A percentile compares a stretch with the other conserved stretches of the same genome.
These are phyloP conservation scores for Austrofundulus limnaeus DNA, from an alignment of 2,113 vertebrate genomes.

Conservation along the genomic window DNA sequence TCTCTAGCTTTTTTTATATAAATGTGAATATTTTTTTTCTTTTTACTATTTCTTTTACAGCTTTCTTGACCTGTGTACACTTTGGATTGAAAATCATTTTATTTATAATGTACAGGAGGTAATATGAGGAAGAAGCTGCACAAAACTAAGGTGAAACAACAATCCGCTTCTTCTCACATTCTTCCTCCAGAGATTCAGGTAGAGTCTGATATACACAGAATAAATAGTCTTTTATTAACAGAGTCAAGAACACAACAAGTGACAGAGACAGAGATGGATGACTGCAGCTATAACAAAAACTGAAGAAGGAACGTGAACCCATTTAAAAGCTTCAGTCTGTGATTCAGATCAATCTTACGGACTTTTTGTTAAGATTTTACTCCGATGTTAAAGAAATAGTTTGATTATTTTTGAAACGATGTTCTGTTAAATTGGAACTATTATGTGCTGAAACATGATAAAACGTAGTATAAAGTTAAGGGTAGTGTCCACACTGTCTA, in stretches of 20 bases:
- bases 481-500: too few species aligned
- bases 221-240: slow-evolving; percentile 62
- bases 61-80: slow-evolving; percentile 4
- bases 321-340: slow-evolving; percentile 10
- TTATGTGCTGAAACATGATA: too few species aligned
- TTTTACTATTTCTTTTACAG: slow-evolving; percentile 4
- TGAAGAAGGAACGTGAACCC: slow-evolving; percentile 20
- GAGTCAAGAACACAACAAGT: slow-evolving; percentile 36
- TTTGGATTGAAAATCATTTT: neutral
- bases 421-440: too few species aligned
- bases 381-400: neutral
- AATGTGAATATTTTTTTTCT: slow-evolving; percentile 29
- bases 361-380: slow-evolving; percentile 7
- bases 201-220: slow-evolving; percentile 48
- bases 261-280: slow-evolving; percentile 30
- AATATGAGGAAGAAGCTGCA: too few species aligned
- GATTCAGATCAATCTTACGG: slow-evolving; percentile 22
- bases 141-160: too few species aligned
- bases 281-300: slow-evolving; percentile 25
- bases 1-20: slow-evolving; percentile 46
- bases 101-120: neutral
- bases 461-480: too few species aligned
- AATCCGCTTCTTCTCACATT: too few species aligned
- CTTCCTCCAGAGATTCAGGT: slow-evolving; percentile 2
- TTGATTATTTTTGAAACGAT: too few species aligned